Conservation (phyloP, 2,113 vertebrate genomes). For the Eubucco bourcierii region DNA sequence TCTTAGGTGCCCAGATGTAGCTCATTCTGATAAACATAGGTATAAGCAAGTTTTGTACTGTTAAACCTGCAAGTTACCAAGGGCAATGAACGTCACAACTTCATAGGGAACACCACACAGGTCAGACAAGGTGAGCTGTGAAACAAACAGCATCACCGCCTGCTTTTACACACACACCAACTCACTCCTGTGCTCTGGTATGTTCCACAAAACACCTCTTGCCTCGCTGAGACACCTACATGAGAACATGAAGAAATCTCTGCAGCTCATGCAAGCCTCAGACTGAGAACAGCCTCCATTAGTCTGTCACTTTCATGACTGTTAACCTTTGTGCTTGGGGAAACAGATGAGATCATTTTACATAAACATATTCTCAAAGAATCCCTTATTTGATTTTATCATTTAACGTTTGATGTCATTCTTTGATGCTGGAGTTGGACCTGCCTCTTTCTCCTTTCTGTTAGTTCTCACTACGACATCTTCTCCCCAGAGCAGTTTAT, state of each 20-base stretch:
- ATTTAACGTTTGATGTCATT: not conserved
- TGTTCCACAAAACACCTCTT: rapidly evolving
- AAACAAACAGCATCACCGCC: not conserved
- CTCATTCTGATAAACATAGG: not conserved
- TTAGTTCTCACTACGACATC: not conserved
- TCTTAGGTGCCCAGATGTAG: not conserved
- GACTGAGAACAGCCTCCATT: not conserved
- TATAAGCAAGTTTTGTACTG: not conserved
- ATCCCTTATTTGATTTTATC: not conserved
- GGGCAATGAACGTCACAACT: not conserved
- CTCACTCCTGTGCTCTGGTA: not conserved
- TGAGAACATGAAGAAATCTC: not conserved
- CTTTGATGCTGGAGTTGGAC: not conserved
- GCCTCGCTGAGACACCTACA: not conserved
- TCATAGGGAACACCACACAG: not conserved
- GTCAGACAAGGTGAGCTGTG: not conserved
- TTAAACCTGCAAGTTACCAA: not conserved
- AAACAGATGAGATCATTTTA: not conserved
- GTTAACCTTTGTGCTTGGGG: not conserved
- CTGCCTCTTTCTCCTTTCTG: not conserved
- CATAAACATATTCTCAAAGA: not conserved
- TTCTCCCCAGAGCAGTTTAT: not conserved
- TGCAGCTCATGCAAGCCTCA: not conserved
- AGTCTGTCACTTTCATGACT: not conserved
- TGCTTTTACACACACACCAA: not conserved